Evolutionary conservation across 2,797 vertebrate species (phyloP).

Genomic region (Notoglanidium macrostoma): DNA sequence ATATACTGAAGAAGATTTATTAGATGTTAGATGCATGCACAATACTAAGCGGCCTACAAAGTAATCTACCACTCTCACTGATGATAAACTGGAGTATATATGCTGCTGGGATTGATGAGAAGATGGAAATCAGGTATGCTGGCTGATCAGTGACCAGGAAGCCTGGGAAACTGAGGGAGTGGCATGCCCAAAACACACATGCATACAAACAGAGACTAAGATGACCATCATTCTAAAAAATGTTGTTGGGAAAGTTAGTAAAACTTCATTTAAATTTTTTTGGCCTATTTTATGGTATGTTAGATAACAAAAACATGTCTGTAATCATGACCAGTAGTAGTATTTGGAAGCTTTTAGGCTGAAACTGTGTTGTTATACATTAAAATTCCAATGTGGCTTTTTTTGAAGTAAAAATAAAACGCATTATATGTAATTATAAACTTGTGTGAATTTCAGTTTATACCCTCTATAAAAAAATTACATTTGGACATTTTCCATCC

Average conservation of each 20-base stretch:
- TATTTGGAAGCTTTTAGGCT: not conserved
- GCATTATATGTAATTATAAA: not conserved
- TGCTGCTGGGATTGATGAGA: too few relatives aligned
- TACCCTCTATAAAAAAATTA: not conserved
- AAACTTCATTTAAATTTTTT: not conserved
- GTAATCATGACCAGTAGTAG: not conserved
- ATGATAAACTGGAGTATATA: too few relatives aligned
- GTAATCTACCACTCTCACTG: too few relatives aligned
- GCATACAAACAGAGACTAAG: not conserved
- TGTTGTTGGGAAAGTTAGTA: not conserved
- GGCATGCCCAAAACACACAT: too few relatives aligned
- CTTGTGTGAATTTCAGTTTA: not conserved
- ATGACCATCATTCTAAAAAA: not conserved
- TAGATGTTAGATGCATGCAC: too few relatives aligned
- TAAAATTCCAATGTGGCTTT: not conserved
- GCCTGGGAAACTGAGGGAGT: too few relatives aligned
- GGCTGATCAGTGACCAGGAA: too few relatives aligned
- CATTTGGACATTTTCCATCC: not conserved
- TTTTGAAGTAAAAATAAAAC: not conserved
- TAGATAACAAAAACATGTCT: not conserved
- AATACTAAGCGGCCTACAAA: too few relatives aligned
- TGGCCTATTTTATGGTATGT: not conserved
- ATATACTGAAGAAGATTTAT: too few relatives aligned
- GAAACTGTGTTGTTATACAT: not conserved
- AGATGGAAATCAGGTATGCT: too few relatives aligned